Conservation (phyloP, 2,888 invertebrate species). For the Panorpa germanica region DNA sequence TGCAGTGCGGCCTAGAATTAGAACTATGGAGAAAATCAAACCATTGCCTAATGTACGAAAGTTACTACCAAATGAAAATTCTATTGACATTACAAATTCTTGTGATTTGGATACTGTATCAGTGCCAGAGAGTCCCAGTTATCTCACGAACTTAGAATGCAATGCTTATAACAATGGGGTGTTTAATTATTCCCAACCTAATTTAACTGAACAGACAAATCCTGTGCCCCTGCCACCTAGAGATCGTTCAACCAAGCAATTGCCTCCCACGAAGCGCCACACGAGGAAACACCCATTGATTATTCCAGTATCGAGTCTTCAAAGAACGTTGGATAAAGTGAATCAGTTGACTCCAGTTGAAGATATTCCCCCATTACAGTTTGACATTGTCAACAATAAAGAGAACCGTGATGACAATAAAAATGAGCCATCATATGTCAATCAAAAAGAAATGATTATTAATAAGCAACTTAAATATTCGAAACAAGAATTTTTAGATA, state of each 20-base stretch:
- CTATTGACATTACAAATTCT: no score
- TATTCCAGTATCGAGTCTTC: conserved; percentile 44
- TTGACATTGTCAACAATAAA: conserved; percentile 19
- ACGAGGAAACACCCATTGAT: conserved; percentile 67
- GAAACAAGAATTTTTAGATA: conserved; percentile 9
- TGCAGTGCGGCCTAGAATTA: conserved; percentile 11
- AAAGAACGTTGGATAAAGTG: conserved; percentile 40
- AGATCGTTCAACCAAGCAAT: conserved; percentile 42
- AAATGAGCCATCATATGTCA: conserved; percentile 13
- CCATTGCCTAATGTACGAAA: no score
- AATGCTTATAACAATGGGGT: no score
- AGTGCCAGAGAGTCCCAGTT: conserved; percentile 24
- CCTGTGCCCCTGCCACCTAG: conserved; percentile 65
- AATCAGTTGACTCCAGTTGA: conserved; percentile 25
- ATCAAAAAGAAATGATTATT: conserved; percentile 11
- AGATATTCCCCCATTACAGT: conserved; percentile 12
- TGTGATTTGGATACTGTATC: no score
- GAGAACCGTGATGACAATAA: conserved; percentile 13
- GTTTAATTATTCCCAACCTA: no score
- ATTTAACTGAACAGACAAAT: conserved; percentile 24
- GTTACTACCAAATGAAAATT: no score
- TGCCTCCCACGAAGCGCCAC: conserved; percentile 47
- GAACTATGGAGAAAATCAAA: no score
- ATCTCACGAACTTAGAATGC: conserved; percentile 20
- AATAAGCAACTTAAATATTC: conserved; percentile 6